These are phyloP conservation scores for Acanthaster planci DNA, from an alignment of 35 echinoderm and acorn worm species.

Conservation along the genomic window DNA sequence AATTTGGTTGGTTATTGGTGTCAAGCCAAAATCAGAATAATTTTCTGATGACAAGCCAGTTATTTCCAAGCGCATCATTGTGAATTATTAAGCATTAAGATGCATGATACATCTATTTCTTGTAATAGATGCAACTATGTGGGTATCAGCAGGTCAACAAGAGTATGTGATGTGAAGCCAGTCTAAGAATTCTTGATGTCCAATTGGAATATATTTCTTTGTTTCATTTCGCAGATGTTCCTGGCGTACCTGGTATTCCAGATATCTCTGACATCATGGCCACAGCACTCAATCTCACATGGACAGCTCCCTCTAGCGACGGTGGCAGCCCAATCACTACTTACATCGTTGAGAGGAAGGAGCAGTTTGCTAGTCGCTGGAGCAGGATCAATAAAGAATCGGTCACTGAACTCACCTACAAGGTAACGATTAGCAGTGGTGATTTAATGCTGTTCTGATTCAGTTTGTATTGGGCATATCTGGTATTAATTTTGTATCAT, in stretches of 20 bases:
- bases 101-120: too few relatives aligned
- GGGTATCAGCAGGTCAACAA: neutral
- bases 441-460: too few relatives aligned
- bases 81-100: too few relatives aligned
- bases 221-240: conserved; percentile 40
- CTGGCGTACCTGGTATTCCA: conserved; percentile 60
- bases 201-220: neutral
- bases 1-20: too few relatives aligned
- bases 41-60: too few relatives aligned
- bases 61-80: too few relatives aligned
- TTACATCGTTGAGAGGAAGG: conserved; percentile 93
- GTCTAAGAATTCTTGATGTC: too few relatives aligned
- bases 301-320: conserved; percentile 65
- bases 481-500: too few relatives aligned
- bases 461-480: too few relatives aligned
- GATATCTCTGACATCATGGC: conserved; percentile 49
- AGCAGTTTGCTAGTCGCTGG: conserved; percentile 67
- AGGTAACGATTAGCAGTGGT: neutral
- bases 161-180: too few relatives aligned
- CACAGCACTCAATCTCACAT: conserved; percentile 31
- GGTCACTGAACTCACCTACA: conserved; percentile 34
- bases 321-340: conserved; percentile 85
- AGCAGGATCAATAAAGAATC: conserved; percentile 58
- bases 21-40: too few relatives aligned
- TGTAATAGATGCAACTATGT: too few relatives aligned